Conservation (phyloP, 37 sponge, comb jelly and placozoan genomes). For the Chondrosia reniformis region DNA sequence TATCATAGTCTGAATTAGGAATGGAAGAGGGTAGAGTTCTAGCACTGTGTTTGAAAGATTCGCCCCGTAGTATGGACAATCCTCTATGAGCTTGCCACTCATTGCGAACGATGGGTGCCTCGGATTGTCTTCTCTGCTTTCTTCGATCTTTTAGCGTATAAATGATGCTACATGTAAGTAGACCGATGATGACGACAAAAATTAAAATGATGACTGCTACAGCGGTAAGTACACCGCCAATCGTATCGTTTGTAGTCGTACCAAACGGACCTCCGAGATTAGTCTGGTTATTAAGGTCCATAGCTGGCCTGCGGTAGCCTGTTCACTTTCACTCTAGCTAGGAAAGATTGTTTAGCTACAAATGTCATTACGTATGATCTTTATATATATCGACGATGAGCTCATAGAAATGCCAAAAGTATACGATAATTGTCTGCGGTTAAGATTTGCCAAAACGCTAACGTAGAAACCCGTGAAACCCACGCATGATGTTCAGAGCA, state of each 20-base stretch:
- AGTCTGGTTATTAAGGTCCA: background rate
- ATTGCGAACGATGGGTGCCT: background rate
- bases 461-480: background rate
- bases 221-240: background rate
- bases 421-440: too few species aligned
- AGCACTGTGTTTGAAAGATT: background rate
- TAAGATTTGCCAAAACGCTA: background rate
- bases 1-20: background rate
- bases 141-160: too few species aligned
- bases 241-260: background rate
- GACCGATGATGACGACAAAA: background rate
- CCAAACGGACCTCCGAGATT: background rate
- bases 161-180: background rate
- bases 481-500: background rate
- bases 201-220: background rate
- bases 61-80: slow-evolving; percentile 2
- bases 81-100: background rate
- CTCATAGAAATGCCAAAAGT: too few species aligned
- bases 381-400: too few species aligned
- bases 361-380: background rate
- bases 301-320: background rate
- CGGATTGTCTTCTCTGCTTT: background rate
- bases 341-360: background rate
- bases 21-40: background rate
- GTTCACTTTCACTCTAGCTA: background rate